Conservation (phyloP, 2,113 vertebrate species). For the Poicephalus meyeri region DNA sequence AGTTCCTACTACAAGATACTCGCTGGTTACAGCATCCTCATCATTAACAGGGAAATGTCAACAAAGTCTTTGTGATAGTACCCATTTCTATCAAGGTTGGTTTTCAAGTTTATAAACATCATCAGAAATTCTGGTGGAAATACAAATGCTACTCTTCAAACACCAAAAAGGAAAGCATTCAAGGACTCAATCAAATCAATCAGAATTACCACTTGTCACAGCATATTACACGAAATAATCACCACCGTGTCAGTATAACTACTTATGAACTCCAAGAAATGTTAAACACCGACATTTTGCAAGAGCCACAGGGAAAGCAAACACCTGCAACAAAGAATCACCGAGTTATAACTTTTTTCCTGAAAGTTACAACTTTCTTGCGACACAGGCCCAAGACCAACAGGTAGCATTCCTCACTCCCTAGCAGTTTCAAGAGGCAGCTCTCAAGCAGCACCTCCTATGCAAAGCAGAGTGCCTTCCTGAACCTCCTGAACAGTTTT, state of each 20-base stretch:
- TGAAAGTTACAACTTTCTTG: neutral
- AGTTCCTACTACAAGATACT: neutral
- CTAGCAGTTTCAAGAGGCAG: neutral
- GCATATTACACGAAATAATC: neutral
- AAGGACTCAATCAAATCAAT: neutral
- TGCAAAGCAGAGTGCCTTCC: neutral
- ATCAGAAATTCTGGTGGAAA: neutral
- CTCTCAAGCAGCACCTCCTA: neutral
- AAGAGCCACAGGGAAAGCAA: neutral
- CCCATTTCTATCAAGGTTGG: neutral
- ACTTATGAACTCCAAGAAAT: neutral
- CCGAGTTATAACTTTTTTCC: fast-evolving
- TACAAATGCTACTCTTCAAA: neutral
- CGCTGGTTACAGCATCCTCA: neutral
- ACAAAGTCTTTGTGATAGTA: neutral
- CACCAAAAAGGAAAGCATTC: neutral
- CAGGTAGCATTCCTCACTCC: neutral
- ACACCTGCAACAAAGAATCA: neutral
- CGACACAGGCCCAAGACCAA: neutral
- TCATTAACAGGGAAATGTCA: neutral
- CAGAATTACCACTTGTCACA: neutral
- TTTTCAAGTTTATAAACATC: neutral
- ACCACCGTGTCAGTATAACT: neutral
- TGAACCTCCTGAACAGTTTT: neutral
- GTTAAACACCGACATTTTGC: neutral